Conservation (phyloP, 2,113 vertebrate species). For the Hypomesus transpacificus region DNA sequence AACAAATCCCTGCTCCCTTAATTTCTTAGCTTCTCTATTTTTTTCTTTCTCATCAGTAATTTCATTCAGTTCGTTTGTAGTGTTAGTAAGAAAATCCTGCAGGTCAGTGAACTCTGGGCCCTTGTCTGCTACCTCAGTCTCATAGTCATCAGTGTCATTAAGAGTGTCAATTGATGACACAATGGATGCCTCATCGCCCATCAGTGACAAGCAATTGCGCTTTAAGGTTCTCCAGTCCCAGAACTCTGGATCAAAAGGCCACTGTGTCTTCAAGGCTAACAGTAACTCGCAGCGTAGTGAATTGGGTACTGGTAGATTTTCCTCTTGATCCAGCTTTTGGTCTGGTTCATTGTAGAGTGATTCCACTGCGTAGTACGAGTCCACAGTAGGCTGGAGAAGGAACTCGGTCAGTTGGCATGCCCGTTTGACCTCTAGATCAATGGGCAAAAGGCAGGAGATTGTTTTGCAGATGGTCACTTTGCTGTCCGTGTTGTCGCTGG, state of each 20-base stretch:
- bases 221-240: conserved; percentile 99
- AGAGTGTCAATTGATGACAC: conserved; percentile 95
- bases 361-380: conserved; percentile 97
- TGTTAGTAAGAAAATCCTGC: conserved; percentile 80
- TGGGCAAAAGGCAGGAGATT: conserved; percentile 94
- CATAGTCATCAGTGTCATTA: conserved; percentile 89
- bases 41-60: conserved; percentile 86
- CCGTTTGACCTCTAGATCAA: conserved; percentile 95
- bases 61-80: conserved; percentile 80
- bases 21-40: conserved; percentile 91
- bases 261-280: conserved; percentile 97
- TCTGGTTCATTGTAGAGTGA: conserved; percentile 97
- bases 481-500: conserved; percentile 84
- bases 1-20: conserved; percentile 92
- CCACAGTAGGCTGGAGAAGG: conserved; percentile 93
- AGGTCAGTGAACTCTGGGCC: conserved; percentile 80
- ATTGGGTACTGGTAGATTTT: conserved; percentile 95
- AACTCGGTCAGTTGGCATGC: conserved; percentile 98
- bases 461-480: conserved; percentile 98
- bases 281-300: conserved; percentile 96
- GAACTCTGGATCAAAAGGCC: conserved; percentile 99
- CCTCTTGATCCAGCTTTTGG: conserved; percentile 96
- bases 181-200: conserved; percentile 98
- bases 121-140: conserved; percentile 73
- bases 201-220: conserved; percentile 92